Evolutionary conservation across 2,113 vertebrate species (phyloP).

Genomic region (Onychostruthus taczanowskii): DNA sequence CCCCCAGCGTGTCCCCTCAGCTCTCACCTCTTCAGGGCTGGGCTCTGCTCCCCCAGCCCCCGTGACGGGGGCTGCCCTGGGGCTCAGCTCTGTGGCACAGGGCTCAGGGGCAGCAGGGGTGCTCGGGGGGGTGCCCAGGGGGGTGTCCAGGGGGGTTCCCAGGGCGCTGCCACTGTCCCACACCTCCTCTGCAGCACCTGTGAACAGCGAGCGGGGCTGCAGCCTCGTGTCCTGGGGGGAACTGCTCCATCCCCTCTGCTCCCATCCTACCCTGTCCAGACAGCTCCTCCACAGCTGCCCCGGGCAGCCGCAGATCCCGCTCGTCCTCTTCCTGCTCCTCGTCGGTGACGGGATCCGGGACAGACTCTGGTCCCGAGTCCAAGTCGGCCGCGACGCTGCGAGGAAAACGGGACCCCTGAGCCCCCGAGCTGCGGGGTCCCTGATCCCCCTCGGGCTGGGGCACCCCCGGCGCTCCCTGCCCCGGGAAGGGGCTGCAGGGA

Average conservation of each 20-base stretch:
- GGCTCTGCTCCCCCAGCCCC: not conserved
- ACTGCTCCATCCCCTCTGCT: rapidly evolving
- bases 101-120: not conserved
- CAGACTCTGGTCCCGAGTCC: not conserved
- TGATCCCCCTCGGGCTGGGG: rapidly evolving
- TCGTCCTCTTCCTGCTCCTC: not conserved
- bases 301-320: not conserved
- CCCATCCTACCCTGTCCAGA: not conserved
- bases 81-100: not conserved
- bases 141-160: not conserved
- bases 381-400: not conserved
- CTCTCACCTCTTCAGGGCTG: not conserved
- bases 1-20: not conserved
- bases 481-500: not conserved
- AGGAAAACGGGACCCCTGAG: not conserved
- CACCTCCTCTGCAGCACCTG: not conserved
- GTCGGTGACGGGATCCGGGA: not conserved
- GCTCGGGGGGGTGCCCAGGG: not conserved
- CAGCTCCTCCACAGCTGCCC: not conserved
- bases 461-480: not conserved
- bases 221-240: rapidly evolving
- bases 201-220: rapidly evolving
- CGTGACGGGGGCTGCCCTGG: rapidly evolving
- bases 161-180: not conserved
- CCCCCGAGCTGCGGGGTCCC: not conserved